These are phyloP conservation scores for Drosophila mulleri DNA, from an alignment of 2,888 invertebrate genomes.

Conservation along the genomic window DNA sequence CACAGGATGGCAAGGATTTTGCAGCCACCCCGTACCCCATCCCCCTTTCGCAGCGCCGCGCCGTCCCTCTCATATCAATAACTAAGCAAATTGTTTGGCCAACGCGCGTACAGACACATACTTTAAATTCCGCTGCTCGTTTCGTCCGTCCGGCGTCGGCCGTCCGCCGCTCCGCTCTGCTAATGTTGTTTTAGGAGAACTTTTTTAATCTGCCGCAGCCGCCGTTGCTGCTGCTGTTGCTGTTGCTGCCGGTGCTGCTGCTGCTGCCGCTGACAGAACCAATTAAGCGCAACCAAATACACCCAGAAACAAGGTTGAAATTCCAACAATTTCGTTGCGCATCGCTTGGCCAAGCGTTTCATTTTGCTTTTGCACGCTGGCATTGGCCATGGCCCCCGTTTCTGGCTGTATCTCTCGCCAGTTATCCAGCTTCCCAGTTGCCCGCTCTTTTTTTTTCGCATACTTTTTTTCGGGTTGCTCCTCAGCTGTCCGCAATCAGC, in stretches of 20 bases:
- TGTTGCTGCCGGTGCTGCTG: conserved; percentile 26
- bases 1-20: conserved; percentile 53
- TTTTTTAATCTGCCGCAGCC: conserved; percentile 74
- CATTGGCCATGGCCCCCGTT: conserved; percentile 42
- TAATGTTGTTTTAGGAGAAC: conserved; percentile 79
- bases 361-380: conserved; percentile 35
- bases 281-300: conserved; percentile 79
- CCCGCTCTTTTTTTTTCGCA: conserved; percentile 14
- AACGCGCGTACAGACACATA: conserved; percentile 68
- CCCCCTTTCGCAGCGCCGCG: neutral
- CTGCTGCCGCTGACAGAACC: conserved; percentile 77
- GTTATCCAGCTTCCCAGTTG: conserved; percentile 7
- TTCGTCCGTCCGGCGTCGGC: neutral
- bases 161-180: conserved; percentile 35
- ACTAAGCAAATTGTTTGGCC: conserved; percentile 78
- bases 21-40: neutral
- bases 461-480: conserved; percentile 31
- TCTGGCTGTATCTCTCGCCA: conserved; percentile 15
- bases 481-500: conserved; percentile 42
- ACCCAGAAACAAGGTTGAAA: conserved; percentile 76
- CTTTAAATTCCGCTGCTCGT: conserved; percentile 68
- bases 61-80: conserved; percentile 67
- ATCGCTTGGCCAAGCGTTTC: conserved; percentile 64
- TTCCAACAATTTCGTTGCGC: conserved; percentile 78
- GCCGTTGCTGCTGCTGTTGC: conserved; percentile 20